Evolutionary conservation across 2,113 vertebrate species (phyloP).

Genomic region (Semicossyphus pulcher): DNA sequence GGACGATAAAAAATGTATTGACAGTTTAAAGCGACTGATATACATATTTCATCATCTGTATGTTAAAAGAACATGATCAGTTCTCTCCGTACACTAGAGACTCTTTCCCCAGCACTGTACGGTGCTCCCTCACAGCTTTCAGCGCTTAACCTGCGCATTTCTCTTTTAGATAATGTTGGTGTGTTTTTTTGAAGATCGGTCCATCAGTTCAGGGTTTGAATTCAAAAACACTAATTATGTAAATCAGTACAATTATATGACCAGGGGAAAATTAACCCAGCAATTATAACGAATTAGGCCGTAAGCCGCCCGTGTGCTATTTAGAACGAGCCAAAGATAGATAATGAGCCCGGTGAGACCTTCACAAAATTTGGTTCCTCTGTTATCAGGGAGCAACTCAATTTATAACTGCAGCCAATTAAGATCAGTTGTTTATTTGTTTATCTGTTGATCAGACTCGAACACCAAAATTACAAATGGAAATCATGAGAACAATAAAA

Average conservation of each 20-base stretch:
- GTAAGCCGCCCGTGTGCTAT: slow-evolving; percentile 6
- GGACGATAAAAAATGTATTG: too few species aligned
- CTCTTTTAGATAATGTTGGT: neutral
- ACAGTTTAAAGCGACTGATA: too few species aligned
- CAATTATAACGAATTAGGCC: slow-evolving; percentile 39
- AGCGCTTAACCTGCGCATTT: neutral
- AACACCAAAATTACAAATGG: slow-evolving; percentile 1
- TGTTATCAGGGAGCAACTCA: slow-evolving; percentile 23
- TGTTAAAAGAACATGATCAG: neutral
- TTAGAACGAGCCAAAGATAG: slow-evolving; percentile 33
- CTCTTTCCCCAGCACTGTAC: too few species aligned
- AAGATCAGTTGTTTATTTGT: slow-evolving; percentile 7
- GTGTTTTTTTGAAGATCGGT: slow-evolving; percentile 10
- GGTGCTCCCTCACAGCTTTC: neutral
- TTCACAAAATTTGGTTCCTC: slow-evolving; percentile 19
- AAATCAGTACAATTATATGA: slow-evolving; percentile 44
- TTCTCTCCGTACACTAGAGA: neutral
- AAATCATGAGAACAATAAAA: neutral
- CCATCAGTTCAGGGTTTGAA: slow-evolving; percentile 14
- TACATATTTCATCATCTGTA: too few species aligned
- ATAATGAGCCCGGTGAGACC: slow-evolving; percentile 33
- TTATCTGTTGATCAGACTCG: slow-evolving; percentile 4
- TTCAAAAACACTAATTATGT: slow-evolving; percentile 46
- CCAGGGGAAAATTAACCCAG: slow-evolving; percentile 21
- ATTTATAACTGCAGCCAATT: slow-evolving; percentile 13